Percentiles rank a stretch among this genome's conserved stretches.
These are phyloP conservation scores for Zeuzera pyrina DNA, from an alignment of 2,888 invertebrate genomes.

Conservation along the genomic window DNA sequence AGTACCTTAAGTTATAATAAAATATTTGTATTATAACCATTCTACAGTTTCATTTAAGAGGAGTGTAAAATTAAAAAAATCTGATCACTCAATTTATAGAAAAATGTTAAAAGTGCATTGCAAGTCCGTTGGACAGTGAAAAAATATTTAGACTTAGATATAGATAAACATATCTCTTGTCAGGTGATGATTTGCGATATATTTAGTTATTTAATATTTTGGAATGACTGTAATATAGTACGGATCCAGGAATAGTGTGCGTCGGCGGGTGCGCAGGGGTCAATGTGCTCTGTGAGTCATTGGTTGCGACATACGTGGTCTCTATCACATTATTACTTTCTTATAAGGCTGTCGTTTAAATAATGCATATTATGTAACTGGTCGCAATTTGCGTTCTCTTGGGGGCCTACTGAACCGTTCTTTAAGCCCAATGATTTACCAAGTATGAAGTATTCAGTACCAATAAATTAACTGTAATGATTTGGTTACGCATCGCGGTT, in stretches of 20 bases:
- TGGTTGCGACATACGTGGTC: conserved; percentile 52
- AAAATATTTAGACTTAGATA: conserved; percentile 1
- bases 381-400: conserved; percentile 60
- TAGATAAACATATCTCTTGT: not conserved
- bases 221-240: conserved; percentile 45
- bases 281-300: conserved; percentile 61
- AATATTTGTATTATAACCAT: too few species aligned
- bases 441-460: too few species aligned
- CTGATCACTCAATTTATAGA: too few species aligned
- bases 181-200: conserved; percentile 7
- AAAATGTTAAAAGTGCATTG: too few species aligned
- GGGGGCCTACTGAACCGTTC: too few species aligned
- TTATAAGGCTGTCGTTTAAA: conserved; percentile 67
- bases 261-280: conserved; percentile 51
- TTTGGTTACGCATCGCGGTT: too few species aligned
- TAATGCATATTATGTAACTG: conserved; percentile 70
- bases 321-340: conserved; percentile 69
- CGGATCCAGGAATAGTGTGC: conserved; percentile 55
- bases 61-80: too few species aligned
- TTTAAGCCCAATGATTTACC: too few species aligned
- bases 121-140: too few species aligned
- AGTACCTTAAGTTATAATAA: too few species aligned
- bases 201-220: conserved; percentile 22
- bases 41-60: too few species aligned
- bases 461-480: too few species aligned